Evolutionary conservation across 2,797 vertebrate genomes (phyloP).

Genomic region (Paguma larvata): DNA sequence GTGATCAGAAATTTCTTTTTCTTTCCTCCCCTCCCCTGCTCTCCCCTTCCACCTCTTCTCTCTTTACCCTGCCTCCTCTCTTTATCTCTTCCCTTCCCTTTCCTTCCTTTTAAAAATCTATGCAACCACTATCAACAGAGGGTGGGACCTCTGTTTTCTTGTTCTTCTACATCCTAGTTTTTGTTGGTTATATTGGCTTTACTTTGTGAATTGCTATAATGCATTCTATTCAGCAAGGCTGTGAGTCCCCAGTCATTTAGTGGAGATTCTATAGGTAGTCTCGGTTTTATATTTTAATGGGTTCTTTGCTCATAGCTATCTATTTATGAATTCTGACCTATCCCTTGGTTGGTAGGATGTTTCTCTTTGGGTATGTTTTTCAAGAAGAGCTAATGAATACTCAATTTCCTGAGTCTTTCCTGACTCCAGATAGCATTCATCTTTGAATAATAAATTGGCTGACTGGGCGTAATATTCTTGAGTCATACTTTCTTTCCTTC

Average conservation of each 20-base stretch:
- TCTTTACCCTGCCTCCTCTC: too few species aligned
- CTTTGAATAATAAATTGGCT: not conserved
- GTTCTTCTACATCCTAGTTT: not conserved
- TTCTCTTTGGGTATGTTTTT: not conserved
- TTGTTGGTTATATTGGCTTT: not conserved
- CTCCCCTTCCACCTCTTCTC: not conserved
- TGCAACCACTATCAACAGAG: not conserved
- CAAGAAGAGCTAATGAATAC: not conserved
- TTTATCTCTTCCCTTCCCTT: not conserved
- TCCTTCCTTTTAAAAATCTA: not conserved
- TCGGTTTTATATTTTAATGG: not conserved
- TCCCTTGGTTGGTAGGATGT: not conserved
- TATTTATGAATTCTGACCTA: conserved; percentile 1
- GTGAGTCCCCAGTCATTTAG: not conserved
- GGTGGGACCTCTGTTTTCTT: not conserved
- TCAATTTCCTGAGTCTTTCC: not conserved
- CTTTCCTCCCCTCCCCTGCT: not conserved
- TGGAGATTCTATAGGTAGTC: not conserved
- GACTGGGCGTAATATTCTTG: not conserved
- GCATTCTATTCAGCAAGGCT: not conserved
- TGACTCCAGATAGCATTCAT: not conserved
- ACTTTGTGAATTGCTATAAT: not conserved
- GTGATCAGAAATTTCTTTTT: not conserved
- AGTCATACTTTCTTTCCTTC: not conserved
- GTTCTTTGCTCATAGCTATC: not conserved